These are phyloP conservation scores for Cenopis cana DNA, from an alignment of 2,888 invertebrate species.

Conservation along the genomic window DNA sequence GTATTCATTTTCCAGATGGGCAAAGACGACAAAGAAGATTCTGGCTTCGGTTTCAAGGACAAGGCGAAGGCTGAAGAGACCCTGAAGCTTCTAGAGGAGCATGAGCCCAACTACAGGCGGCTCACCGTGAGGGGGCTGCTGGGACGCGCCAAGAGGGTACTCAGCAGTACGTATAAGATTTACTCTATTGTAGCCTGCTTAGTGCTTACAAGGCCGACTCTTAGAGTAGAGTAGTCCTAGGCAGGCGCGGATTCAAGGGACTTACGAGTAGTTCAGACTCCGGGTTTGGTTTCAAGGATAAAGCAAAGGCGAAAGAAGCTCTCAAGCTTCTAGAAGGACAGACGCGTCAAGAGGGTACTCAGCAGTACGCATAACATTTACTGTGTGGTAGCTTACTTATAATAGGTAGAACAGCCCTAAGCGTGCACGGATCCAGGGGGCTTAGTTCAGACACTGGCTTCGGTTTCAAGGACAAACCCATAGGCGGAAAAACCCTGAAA, in stretches of 20 bases:
- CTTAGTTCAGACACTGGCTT: conserved; percentile 87
- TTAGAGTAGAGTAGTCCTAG: too few species aligned
- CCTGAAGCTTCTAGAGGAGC: conserved; percentile 85
- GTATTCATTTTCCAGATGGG: conserved; percentile 73
- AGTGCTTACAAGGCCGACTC: too few species aligned
- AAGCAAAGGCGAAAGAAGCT: conserved; percentile 88
- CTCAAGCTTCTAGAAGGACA: conserved; percentile 86
- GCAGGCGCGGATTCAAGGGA: too few species aligned
- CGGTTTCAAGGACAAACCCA: conserved; percentile 89
- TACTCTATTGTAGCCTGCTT: too few species aligned
- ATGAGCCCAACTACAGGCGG: conserved; percentile 87
- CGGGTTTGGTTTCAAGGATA: conserved; percentile 90
- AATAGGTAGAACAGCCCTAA: too few species aligned
- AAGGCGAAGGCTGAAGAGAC: conserved; percentile 89
- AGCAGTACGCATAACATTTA: conserved; percentile 52
- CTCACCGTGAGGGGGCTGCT: conserved; percentile 86
- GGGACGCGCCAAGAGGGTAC: conserved; percentile 83
- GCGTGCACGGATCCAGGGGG: too few species aligned
- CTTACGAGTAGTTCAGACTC: too few species aligned
- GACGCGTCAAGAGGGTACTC: conserved; percentile 83
- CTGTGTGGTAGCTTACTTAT: too few species aligned
- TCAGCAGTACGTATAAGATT: conserved; percentile 58
- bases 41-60: conserved; percentile 90
- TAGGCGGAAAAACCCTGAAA: conserved; percentile 89
- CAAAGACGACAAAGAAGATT: conserved; percentile 84